Base-by-base conservation (phyloP, 2,113 vertebrate genomes). In the Ranitomeya variabilis region DNA sequence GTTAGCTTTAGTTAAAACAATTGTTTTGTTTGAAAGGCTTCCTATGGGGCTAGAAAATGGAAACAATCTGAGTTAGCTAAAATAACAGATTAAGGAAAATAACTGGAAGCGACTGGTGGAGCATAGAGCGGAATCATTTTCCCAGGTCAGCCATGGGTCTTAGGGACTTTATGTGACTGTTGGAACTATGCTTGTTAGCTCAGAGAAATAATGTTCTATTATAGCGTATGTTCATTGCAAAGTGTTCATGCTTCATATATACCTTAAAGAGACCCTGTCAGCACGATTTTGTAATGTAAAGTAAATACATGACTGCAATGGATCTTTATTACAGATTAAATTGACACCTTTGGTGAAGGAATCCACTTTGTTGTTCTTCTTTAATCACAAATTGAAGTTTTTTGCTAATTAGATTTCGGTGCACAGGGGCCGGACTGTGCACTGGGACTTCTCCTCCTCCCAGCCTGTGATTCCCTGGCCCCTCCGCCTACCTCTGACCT, bases 21-120 rank as follows among this genome's bases (percentile, higher is more conserved):
- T 86, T 86, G 85, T 60, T 77, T 64, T 52, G 74, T 74, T 86
- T 79, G 73, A 86, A 76, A 77, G 13, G 26, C 85, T 86, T 78
- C 85, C 85, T 62, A 86, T 79, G 74, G 85, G 74, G 59, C 37
- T 7, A 14, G 74, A 74, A 86, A 86, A 79, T 86, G 73, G 57
- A 86, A 86, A 79, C 85, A 59, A 86, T 77, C 12, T 86, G 85
- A 86, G 85, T 59, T 79, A 19, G 23, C 71, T 86, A 64, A 86
- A 86, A 86, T 86, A 86, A 86, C 85, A 86, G 85, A 79, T 79
- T 86, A 86, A 86, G 21, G 85, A 86, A 86, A 86, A 77, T 79
- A 77, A 77, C 74, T 78, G 74, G 45, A 86, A 79, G 37, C 66
- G 73, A 45, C 74, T 78, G 78, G 85, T 86, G 85, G 85, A 85